phyloP scores from a whole-genome alignment of 2,797 vertebrate species.

The Smutsia temminckii region DNA sequence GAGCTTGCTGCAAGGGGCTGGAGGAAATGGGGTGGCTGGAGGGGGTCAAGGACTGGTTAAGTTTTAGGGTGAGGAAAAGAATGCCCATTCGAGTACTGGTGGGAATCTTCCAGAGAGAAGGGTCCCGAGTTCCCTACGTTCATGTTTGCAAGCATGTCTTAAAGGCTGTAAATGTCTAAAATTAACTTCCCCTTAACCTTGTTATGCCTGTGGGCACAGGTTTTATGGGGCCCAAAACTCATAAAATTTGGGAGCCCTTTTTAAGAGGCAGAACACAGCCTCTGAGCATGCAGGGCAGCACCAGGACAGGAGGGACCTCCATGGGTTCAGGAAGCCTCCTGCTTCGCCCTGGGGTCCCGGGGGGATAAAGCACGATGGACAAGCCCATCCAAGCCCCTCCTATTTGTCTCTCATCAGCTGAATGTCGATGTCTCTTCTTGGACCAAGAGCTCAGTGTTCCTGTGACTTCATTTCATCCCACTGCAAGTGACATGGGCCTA shows the following conservation, averaged over 20 bases:
- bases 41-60: no score
- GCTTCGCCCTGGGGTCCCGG: no score
- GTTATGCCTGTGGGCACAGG: neutral
- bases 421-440: neutral
- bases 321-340: neutral
- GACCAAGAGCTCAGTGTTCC: neutral
- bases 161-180: neutral
- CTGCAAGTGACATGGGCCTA: no score
- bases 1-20: neutral
- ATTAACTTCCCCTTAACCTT: no score
- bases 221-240: neutral
- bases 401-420: rapidly evolving
- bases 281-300: neutral
- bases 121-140: rapidly evolving
- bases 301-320: rapidly evolving
- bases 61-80: neutral
- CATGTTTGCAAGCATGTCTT: neutral
- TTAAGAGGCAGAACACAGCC: neutral
- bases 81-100: neutral
- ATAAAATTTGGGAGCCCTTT: neutral
- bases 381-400: rapidly evolving
- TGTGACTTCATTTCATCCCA: neutral
- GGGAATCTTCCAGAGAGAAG: neutral
- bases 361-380: neutral
- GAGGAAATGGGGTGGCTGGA: neutral